Evolutionary conservation across 2,797 vertebrate genomes (phyloP), one percentile per base, ranked within the genome.

Genomic region (Scolopax rusticola): DNA sequence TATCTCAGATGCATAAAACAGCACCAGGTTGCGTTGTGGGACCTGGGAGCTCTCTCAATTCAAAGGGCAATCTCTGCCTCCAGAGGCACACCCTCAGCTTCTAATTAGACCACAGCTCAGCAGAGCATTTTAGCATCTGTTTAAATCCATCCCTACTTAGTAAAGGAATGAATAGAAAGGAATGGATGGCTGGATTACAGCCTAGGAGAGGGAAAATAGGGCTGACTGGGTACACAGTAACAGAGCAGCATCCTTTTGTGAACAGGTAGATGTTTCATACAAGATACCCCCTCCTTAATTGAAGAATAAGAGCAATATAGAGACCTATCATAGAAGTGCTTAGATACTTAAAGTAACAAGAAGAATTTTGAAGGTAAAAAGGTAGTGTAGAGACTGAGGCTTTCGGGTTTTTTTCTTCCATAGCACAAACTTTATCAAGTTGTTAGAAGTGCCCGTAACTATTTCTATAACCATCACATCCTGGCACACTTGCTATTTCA

Each of bases 41-140:
- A 95, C 78, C 83, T 53, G 70, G 0, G 2, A 85, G 60, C 81
- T 90, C 84, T 56, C 81, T 87, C 8, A 27, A 83, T 69, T 95
- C 84, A 79, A 95, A 88, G 54, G 84, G 84, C 76, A 79, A 47
- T 56, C 73, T 24, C 59, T 36, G 78, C 85, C 94, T 93, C 94
- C 68, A 93, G 95, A 77, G 95, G 68, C 86, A 87, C 78, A 95
- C 45, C 88, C 78, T 93, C 56, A 43, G 86, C 86, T 95, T 87
- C 91, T 96, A 95, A 97, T 95, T 92, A 97, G 93, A 93, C 93
- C 88, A 74, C 71, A 95, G 93, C 71, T 87, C 95, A 95, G 88
- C 71, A 92, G 84, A 93, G 86, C 75, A 95, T 93, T 95, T 97
- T 87, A 96, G 75, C 95, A 96, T 95, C 84, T 93, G 71, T 68